Percentiles rank a stretch among this genome's conserved stretches.
These are phyloP conservation scores for Polyommatus icarus DNA, from an alignment of 2,888 invertebrate genomes.

Conservation along the genomic window DNA sequence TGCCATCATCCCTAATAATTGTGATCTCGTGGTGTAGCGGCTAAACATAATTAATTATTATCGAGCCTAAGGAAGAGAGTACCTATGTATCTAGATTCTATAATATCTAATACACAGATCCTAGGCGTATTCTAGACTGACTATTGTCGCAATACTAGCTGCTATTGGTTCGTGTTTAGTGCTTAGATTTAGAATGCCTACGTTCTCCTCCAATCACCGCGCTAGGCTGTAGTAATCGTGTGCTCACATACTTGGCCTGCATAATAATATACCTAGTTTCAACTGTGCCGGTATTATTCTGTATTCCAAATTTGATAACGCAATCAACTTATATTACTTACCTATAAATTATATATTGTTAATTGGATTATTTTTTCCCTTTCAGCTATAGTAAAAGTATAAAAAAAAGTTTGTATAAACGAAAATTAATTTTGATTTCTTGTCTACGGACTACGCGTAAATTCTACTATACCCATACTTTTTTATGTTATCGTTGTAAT, in stretches of 20 bases:
- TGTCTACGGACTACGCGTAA: no score
- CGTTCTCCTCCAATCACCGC: constrained; percentile 65
- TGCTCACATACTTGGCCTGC: constrained; percentile 47
- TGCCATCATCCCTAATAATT: no score
- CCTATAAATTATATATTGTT: no score
- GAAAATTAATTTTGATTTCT: no score
- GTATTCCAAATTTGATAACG: background rate
- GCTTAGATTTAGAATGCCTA: constrained; percentile 40
- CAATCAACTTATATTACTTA: no score
- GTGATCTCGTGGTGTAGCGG: no score
- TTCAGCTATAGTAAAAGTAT: no score
- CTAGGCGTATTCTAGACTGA: constrained; percentile 52
- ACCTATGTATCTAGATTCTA: background rate
- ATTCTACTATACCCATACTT: no score
- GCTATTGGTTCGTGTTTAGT: constrained; percentile 53
- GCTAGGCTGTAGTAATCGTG: constrained; percentile 52
- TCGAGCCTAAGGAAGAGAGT: background rate
- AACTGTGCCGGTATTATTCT: background rate
- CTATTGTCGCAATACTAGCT: constrained; percentile 60
- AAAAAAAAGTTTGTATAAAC: no score
- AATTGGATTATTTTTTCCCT: no score
- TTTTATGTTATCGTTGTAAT: no score
- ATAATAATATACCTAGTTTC: constrained; percentile 32
- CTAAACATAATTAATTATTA: no score
- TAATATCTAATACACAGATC: background rate